phyloP scores from a whole-genome alignment of 2,797 vertebrate genomes.

The Microctenopoma lineatum region DNA sequence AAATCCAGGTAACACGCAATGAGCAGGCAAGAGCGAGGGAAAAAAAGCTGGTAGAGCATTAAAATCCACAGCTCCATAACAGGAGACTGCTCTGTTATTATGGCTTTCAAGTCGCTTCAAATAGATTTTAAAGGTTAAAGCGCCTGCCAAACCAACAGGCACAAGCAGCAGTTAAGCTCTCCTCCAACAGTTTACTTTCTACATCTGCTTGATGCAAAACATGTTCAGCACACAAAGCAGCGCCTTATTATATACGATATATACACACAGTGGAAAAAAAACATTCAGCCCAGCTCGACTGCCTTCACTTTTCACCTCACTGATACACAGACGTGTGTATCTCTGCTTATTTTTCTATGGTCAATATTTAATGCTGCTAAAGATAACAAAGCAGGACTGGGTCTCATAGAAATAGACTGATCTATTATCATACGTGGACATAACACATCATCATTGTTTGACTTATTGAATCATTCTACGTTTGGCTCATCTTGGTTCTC shows the following conservation, averaged over 20 bases:
- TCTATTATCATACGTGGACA: no score
- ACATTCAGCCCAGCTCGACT: background rate
- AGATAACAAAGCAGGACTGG: no score
- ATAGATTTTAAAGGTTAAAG: slow-evolving; percentile 63
- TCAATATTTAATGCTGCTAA: no score
- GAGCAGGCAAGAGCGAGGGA: background rate
- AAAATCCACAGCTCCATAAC: slow-evolving; percentile 46
- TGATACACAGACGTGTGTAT: no score
- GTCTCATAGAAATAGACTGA: no score
- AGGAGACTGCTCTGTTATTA: slow-evolving; percentile 56
- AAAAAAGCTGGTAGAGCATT: slow-evolving; percentile 14
- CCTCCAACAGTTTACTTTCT: slow-evolving; percentile 33
- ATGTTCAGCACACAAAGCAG: slow-evolving; percentile 10
- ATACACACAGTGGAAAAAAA: background rate
- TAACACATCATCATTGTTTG: no score
- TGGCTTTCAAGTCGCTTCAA: slow-evolving; percentile 54
- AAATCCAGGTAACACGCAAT: slow-evolving; percentile 20
- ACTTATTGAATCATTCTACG: no score
- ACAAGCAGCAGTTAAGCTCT: slow-evolving; percentile 41
- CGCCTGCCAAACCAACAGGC: slow-evolving; percentile 33
- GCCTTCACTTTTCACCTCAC: background rate
- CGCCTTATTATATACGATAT: slow-evolving; percentile 11
- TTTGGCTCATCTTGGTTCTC: no score
- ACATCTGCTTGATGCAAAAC: slow-evolving; percentile 5
- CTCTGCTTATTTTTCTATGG: background rate